A percentile compares a stretch with the other conserved stretches of the same genome.
Conservation (phyloP, 2,113 vertebrate species). For the Excalfactoria chinensis region DNA sequence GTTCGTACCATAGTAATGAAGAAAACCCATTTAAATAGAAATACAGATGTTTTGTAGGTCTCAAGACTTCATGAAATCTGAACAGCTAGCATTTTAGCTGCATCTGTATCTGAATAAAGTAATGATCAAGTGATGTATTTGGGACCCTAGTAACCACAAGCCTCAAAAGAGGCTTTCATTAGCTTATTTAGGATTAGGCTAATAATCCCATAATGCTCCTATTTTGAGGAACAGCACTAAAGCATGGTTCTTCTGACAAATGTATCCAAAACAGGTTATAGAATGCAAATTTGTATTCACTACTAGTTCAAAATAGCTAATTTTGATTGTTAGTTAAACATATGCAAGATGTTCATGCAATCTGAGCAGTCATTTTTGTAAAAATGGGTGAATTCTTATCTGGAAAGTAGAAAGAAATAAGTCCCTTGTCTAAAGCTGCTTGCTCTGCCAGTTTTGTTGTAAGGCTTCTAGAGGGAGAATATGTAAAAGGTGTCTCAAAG, state of each 20-base stretch:
- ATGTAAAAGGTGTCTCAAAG: not conserved
- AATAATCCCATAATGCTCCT: constrained; percentile 47
- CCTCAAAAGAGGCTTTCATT: constrained; percentile 61
- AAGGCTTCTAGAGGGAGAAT: not conserved
- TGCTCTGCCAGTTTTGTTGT: not conserved
- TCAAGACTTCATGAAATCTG: not conserved
- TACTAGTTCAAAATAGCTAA: not conserved
- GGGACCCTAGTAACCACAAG: not conserved
- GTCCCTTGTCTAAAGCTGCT: not conserved
- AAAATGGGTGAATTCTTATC: not conserved
- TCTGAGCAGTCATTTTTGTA: not conserved
- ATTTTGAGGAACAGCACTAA: constrained; percentile 13
- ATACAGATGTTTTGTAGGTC: not conserved
- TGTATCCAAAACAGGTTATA: not conserved
- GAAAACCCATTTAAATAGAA: not conserved
- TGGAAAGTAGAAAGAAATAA: not conserved
- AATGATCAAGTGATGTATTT: not conserved
- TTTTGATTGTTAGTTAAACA: not conserved
- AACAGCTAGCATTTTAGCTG: not conserved
- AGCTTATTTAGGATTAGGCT: constrained; percentile 58
- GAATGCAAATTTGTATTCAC: not conserved
- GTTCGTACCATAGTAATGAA: not conserved
- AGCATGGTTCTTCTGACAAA: not conserved
- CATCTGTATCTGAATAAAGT: not conserved
- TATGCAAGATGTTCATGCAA: not conserved